Evolutionary conservation across 2,888 invertebrate species (phyloP), one percentile per base, ranked within the genome.

Genomic region (Anarsia innoxiella): DNA sequence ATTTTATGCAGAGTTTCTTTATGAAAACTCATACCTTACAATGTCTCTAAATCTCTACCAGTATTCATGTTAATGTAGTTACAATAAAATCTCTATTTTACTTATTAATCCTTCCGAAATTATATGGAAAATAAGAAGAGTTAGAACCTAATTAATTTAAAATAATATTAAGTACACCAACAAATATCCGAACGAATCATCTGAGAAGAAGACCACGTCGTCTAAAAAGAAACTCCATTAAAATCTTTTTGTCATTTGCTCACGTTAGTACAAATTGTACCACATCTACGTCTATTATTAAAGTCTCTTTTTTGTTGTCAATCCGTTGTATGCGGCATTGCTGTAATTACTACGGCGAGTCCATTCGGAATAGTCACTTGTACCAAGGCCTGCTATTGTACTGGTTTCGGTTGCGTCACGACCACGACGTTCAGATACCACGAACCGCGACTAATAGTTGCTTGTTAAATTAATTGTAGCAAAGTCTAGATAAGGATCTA

Each of bases 361-460:
- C 51, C 51, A 49, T 55, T 59, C 50, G 51, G 50, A 53, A 55
- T 60, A 59, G 59, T 59, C 59, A 57, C 60, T 59, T 53, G 58
- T 60, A 62, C 53, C 53, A 66, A 76, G 67, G 70, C 60, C 60
- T 59, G 47, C 59, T 42, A 66, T 75, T 73, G 66, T 73, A 58
- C 50, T 44, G 47, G 57, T 57, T 16, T 59, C 55, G 49, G 57
- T 73, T 67, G 62, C 65, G 63, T 67, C 67, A 71, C 64, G 56
- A 64, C 51, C 67, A 71, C 64, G 56, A 64, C 51, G 61, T 49
- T 52, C 59, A 56, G 45, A 49, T 53, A 56, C 49, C 54, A 47
- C 51, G 51, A 49, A 53, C 64, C 54, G 56, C 56, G 57, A 53
- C 58, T 67, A 66, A 68, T 69, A 63, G 62, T 59, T 42, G 53